phyloP scores from a whole-genome alignment of 1,140 invertebrate species.

The Manduca sexta region DNA sequence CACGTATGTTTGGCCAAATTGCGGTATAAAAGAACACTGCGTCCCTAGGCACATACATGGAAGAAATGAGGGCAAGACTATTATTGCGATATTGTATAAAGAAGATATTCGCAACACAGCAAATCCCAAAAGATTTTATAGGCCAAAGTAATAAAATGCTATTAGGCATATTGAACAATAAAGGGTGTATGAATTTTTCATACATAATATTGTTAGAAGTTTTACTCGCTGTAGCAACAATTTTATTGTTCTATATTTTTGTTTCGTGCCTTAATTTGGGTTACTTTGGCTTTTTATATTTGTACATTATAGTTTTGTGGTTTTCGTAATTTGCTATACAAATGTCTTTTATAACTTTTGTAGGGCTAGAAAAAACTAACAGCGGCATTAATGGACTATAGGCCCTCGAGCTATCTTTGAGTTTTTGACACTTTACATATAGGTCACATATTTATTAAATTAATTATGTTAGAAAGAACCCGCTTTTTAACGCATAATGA shows the following conservation, averaged over 20 bases:
- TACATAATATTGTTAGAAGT: not conserved
- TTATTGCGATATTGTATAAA: constrained; percentile 5
- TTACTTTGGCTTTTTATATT: constrained; percentile 1
- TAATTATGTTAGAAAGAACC: no score
- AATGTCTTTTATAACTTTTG: no score
- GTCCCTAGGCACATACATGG: not conserved
- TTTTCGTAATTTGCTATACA: no score
- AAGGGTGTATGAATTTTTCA: constrained; percentile 4
- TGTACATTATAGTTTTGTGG: no score
- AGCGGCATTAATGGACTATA: no score
- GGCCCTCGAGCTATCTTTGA: no score
- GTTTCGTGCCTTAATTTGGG: constrained; percentile 1
- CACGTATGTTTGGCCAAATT: no score
- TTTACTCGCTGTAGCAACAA: not conserved
- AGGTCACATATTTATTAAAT: no score
- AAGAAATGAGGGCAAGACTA: not conserved
- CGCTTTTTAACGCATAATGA: no score
- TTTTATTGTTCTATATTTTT: not conserved
- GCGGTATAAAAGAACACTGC: no score
- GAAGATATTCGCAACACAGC: constrained; percentile 3
- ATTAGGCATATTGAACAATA: constrained; percentile 6
- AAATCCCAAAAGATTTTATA: constrained; percentile 5
- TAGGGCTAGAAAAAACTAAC: no score
- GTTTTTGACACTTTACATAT: no score
- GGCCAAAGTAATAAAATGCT: constrained; percentile 6